phyloP scores from a whole-genome alignment of 2,888 invertebrate species.

The Asteroscopus sphinx region DNA sequence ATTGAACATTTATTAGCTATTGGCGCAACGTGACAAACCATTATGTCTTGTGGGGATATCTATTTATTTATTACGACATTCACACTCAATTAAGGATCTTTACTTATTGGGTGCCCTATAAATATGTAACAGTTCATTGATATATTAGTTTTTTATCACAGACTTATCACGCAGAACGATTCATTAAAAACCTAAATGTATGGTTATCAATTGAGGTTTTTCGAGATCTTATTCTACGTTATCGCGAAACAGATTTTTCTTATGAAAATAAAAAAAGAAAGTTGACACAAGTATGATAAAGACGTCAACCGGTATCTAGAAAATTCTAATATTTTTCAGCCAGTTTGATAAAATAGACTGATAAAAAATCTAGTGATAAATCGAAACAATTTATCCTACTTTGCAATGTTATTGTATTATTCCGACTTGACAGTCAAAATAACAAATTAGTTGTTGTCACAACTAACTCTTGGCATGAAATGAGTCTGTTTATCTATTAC shows the following conservation, averaged over 20 bases:
- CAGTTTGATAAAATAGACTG: background rate
- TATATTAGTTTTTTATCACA: background rate
- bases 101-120: background rate
- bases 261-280: conserved; percentile 17
- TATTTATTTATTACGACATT: conserved; percentile 20
- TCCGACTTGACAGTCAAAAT: conserved; percentile 22
- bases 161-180: background rate
- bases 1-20: conserved; percentile 16
- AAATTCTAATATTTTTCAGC: background rate
- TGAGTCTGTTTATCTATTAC: background rate
- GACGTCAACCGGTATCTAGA: background rate
- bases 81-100: conserved; percentile 12
- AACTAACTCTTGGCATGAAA: too few relatives aligned
- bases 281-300: conserved; percentile 7
- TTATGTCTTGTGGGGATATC: background rate
- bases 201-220: background rate
- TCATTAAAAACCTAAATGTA: background rate
- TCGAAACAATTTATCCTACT: conserved; percentile 22
- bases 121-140: too few relatives aligned
- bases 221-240: background rate
- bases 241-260: background rate
- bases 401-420: conserved; percentile 7
- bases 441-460: conserved; percentile 35
- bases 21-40: background rate
- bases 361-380: conserved; percentile 20